Base-by-base conservation (phyloP, 2,888 invertebrate species). In the Bombylius discolor region DNA sequence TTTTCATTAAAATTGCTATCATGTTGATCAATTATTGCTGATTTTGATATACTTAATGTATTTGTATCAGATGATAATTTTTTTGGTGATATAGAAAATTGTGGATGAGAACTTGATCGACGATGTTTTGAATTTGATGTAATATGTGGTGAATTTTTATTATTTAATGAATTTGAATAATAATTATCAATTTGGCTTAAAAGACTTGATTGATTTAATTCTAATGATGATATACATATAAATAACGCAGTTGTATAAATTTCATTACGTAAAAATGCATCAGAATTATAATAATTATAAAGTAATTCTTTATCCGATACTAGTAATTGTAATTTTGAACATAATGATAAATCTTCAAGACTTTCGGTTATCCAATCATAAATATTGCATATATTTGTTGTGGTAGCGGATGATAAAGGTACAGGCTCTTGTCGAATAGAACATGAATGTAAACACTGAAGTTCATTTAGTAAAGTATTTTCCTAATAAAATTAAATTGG, bases 201-300 rank as follows among this genome's bases (percentile, higher is more conserved):
- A 49, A 83, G 66, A 56, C 78, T 77, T 33, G 78, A 77, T 64
- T 82, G 81, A 66, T 81, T 81, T 52, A 79, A 72, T 70, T 84
- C 83, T 1, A 84, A 77, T 32, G 84, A 82, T 62, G 78, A 76
- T 48, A 84, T 70, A 64, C 83, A 83, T 45, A 82, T 78, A 47
- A 83, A 71, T 4, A 81, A 73, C 4, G 82, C 80, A 63, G 81
- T 81, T 13, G 80, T 77, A 67, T 81, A 80, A 56, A 75, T 72
- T 61, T 78, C 76, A 65, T 81, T 80, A 50, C 80, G 76, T 56
- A 84, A 68, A 68, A 80, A 83, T 23, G 84, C 81, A 66, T 76
- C 73, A 52, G 77, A 67, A 59, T 76, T 75, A 61, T 82, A 81
- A 64, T 81, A 83, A 34, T 76, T 73, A 47, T 76, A 70, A 49